Percentiles rank a stretch among this genome's conserved stretches.
phyloP scores from a whole-genome alignment of 2,888 invertebrate genomes.

The Drosophila prostipennis region DNA sequence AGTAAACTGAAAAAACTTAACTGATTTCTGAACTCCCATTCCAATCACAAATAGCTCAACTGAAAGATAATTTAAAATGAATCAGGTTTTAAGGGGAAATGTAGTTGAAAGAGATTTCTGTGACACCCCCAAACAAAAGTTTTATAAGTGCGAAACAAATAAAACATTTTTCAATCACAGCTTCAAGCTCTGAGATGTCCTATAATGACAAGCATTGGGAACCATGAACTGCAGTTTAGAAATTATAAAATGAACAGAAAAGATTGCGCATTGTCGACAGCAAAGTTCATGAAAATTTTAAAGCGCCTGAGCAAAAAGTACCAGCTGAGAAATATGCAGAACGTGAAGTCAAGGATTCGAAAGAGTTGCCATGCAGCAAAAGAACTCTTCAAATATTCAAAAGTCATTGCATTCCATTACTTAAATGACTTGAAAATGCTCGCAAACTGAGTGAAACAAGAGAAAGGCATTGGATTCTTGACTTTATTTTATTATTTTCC shows the following conservation, averaged over 20 bases:
- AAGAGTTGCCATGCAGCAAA: conserved; percentile 13
- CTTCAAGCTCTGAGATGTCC: no score
- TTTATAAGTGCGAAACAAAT: no score
- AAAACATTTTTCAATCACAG: no score
- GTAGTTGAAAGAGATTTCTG: no score
- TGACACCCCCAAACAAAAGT: no score
- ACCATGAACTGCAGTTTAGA: no score
- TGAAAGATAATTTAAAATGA: no score
- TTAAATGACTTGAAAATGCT: conserved; percentile 68
- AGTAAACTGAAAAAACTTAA: no score
- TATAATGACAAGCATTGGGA: background rate
- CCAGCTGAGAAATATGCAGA: conserved; percentile 20
- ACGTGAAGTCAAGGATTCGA: conserved; percentile 29
- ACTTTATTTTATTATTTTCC: conserved; percentile 23
- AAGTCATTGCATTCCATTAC: conserved; percentile 78
- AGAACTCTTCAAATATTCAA: conserved; percentile 74
- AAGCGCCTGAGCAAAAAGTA: conserved; percentile 26
- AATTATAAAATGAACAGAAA: background rate
- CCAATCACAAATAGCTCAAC: no score
- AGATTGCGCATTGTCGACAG: conserved; percentile 12
- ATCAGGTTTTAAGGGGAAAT: no score
- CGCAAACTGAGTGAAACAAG: conserved; percentile 44
- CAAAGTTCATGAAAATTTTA: conserved; percentile 66
- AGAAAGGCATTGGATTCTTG: conserved; percentile 45
- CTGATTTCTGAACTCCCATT: no score